Evolutionary conservation across 1,140 invertebrate species (phyloP), one percentile per base, ranked within the genome.

Genomic region (Argopecten irradians): DNA sequence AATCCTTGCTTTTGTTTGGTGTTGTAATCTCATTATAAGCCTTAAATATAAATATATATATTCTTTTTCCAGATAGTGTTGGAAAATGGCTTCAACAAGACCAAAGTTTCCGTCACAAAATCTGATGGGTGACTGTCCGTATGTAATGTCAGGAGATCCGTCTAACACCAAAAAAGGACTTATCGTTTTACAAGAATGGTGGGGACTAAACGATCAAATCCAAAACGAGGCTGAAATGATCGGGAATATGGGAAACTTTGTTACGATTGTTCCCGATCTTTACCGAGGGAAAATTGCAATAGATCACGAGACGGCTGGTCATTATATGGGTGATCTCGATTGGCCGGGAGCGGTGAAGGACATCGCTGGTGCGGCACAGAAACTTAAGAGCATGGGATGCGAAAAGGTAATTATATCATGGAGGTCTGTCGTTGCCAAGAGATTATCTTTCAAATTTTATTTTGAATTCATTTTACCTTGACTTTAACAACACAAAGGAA

Each of bases 151-250:
- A 1, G 91, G 87, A 5, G 82, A 89, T 8, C 36, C 46, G 7
- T 34, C 22, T 3, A 32, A 32, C n/a, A 84, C 34, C 5, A 89
- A 88, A 33, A 89, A 84, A 84, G 91, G 91, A 2, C 36, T 91
- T 9, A 83, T 91, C 33, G 91, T 91, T 1, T 82, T 91, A 28
- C 91, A 94, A 87, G 94, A 94, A 91, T 95, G 94, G 94, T 95
- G 94, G 94, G 94, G 94, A 9, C 84, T 95, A 88, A 95, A 95
- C 91, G 84, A 94, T 1, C 94, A 95, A 88, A 95, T 95, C 34
- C 87, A 93, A 87, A 88, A 93, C 1, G 92, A 93, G 85, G 94
- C 93, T 1, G 84, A 86, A 33, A 85, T 92, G 11, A 91, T 95
- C 33, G 89, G 88, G 3, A 88, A 86, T n/a, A 43, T 46, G 22